Evolutionary conservation across 2,888 invertebrate genomes (phyloP), one percentile per base, ranked within the genome.

Genomic region (Drosophila glabriapex): DNA sequence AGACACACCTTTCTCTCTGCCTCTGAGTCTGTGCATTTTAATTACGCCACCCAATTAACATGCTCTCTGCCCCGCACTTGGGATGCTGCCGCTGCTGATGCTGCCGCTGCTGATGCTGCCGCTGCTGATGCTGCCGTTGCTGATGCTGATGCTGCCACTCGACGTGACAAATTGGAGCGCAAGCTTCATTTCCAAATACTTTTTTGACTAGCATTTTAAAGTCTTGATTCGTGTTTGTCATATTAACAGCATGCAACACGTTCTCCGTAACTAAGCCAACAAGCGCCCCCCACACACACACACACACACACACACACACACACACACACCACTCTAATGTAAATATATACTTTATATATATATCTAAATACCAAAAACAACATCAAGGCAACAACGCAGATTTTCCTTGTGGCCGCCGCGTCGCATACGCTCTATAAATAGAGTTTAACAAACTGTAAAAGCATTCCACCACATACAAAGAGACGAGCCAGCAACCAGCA

Each of bases 381-480:
- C 68, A 78, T 72, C 73, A 69, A 78, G 68, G 69, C 78, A 71
- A 58, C 78, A 71, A 58, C 72, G 75, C 76, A 76, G 73, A 76
- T 78, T 80, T 76, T 85, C 77, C 80, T 82, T 78, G 76, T 82
- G 85, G 83, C 85, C 85, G 88, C 76, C 75, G 80, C 80, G 72
- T 73, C 76, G 79, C 73, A 71, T 53, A 73, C 59, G 86, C 89
- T 83, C 87, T 88, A 88, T 82, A 89, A 89, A 88, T 88, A 88
- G 89, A 88, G 87, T 87, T 87, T 87, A 83, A 89, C 83, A 89
- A 87, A 87, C 87, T 87, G 85, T 83, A 85, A 85, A 89, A 85
- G 87, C 87, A 87, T 89, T 87, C 85, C 83, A 83, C 87, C 89
- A 85, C 87, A 89, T 89, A 88, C 87, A 89, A 85, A 78, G 85